phyloP scores from a whole-genome alignment of 2,888 invertebrate species.

The Liodrosophila aerea region DNA sequence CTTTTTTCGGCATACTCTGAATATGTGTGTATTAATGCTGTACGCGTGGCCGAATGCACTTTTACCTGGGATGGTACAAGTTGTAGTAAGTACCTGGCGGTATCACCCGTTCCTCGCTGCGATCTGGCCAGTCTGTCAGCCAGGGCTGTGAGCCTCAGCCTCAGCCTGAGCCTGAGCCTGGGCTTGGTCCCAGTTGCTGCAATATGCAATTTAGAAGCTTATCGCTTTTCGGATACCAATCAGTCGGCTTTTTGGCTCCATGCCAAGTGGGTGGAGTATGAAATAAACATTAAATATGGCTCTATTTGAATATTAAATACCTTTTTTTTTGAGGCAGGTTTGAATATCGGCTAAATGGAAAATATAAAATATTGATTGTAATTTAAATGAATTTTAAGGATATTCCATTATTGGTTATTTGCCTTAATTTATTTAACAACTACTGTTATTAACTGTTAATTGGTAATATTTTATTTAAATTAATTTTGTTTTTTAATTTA shows the following conservation, averaged over 20 bases:
- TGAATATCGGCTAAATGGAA: neutral
- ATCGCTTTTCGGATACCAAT: conserved; percentile 66
- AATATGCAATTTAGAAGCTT: conserved; percentile 75
- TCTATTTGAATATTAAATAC: conserved; percentile 65
- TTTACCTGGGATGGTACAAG: conserved; percentile 31
- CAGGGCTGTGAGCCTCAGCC: conserved; percentile 2
- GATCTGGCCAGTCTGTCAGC: conserved; percentile 3
- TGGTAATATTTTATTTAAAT: no score
- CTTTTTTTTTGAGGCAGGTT: conserved; percentile 8
- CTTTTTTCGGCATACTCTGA: conserved; percentile 20
- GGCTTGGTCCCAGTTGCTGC: conserved; percentile 49
- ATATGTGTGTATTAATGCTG: conserved; percentile 47
- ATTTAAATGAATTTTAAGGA: no score
- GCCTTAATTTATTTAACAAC: no score
- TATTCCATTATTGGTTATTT: no score
- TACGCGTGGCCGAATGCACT: conserved; percentile 68
- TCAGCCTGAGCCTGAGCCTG: conserved; percentile 57
- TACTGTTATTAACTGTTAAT: no score
- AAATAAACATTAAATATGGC: conserved; percentile 72
- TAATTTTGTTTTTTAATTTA: no score
- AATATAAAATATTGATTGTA: no score
- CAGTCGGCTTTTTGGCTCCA: conserved; percentile 53
- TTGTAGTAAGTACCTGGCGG: conserved; percentile 26
- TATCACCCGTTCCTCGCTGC: conserved; percentile 18
- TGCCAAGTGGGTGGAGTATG: conserved; percentile 66